Conservation (phyloP, 37 sponge, comb jelly and placozoan genomes). For the Lycopodina hypogea region DNA sequence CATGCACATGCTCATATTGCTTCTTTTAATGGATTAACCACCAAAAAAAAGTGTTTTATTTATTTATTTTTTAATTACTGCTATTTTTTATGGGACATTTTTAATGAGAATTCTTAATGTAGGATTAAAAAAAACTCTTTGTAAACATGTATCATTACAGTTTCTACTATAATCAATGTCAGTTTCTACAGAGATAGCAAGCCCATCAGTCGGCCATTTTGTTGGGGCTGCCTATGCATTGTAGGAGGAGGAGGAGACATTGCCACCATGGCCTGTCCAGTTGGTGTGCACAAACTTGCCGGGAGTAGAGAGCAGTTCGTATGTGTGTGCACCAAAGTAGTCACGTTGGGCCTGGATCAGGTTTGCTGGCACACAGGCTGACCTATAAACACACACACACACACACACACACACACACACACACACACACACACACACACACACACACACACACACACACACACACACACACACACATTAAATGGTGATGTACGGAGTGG, state of each 20-base stretch:
- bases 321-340: conserved; percentile 99
- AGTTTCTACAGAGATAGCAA: too few species aligned
- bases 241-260: conserved; percentile 77
- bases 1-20: not conserved
- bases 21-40: not conserved
- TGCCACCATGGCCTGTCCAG: conserved; percentile 90
- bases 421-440: too few species aligned
- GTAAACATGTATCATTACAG: too few species aligned
- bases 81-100: too few species aligned
- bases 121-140: too few species aligned
- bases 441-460: too few species aligned
- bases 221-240: conserved; percentile 31
- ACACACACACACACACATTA: too few species aligned
- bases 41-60: too few species aligned
- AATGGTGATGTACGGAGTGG: not conserved
- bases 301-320: conserved; percentile 83
- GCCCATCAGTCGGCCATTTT: not conserved
- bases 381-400: conserved; percentile 23
- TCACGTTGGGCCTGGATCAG: conserved; percentile 98
- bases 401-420: not conserved
- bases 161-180: too few species aligned
- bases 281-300: conserved; percentile 95
- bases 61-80: too few species aligned
- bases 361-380: conserved; percentile 86
- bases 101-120: too few species aligned